Evolutionary conservation across 2,113 vertebrate species (phyloP), one percentile per base, ranked within the genome.

Genomic region (Pica pica): DNA sequence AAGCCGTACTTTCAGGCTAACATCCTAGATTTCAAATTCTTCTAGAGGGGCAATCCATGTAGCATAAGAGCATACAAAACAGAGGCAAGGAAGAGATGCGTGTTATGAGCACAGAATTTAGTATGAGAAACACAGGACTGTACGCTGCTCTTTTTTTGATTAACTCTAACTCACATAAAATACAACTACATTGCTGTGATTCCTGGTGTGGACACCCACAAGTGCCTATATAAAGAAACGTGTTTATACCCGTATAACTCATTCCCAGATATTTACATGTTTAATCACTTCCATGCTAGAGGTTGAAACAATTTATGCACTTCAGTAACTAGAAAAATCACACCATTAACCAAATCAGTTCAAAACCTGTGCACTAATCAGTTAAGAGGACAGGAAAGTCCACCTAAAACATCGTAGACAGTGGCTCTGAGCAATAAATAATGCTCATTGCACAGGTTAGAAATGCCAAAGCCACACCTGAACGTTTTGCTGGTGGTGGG

Each of bases 361-460:
- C 63, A 96, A 85, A 96, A 68, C 24, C 53, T 83, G 67, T 28
- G 24, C 1, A 0, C 35, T 91, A 47, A 92, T 88, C 92, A 92
- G 76, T 93, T 93, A 76, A 41, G 84, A 93, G 61, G 83, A 94
- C 93, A 59, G 87, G 95, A 95, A 96, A 95, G 97, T 96, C 93
- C 87, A 92, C 93, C 63, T 95, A 44, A 76, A 86, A 68, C 63
- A 90, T 21, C 82, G 81, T 64, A 94, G 68, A 69, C 71, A 83
- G 86, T 88, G 90, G 85, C 94, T 94, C 88, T 95, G 68, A 96
- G 87, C 88, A 88, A 90, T 75, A 93, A 83, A 74, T 68, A 92
- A 70, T 44, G 76, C 80, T 88, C 92, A 88, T 68, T 53, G 56
- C 85, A 92, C 23, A 83, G 28, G 52, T 74, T 71, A 63, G 76